phyloP scores from a whole-genome alignment of 2,888 invertebrate genomes.

The Nematopogon swammerdamellus region DNA sequence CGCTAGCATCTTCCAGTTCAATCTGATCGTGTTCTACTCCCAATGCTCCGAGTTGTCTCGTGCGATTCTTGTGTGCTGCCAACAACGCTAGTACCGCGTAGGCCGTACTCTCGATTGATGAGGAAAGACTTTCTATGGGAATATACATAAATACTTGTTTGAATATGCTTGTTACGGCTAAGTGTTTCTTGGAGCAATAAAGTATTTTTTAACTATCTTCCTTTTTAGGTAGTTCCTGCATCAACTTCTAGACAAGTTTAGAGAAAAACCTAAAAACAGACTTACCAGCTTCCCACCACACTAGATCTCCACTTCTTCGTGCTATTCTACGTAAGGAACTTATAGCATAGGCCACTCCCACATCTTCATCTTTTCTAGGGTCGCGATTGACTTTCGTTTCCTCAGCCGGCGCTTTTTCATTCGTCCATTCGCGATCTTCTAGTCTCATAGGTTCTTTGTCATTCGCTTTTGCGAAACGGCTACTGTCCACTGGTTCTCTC shows the following conservation, averaged over 20 bases:
- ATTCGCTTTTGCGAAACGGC: conserved; percentile 7
- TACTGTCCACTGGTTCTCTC: conserved; percentile 10
- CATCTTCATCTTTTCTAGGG: no score
- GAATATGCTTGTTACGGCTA: no score
- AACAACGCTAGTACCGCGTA: conserved; percentile 61
- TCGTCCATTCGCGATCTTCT: not conserved
- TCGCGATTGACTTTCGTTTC: no score
- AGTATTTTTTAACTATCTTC: no score
- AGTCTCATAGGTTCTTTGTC: no score
- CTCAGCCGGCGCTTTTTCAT: not conserved
- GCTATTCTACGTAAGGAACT: conserved; percentile 19
- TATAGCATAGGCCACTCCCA: no score
- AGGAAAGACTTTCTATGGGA: conserved; percentile 48
- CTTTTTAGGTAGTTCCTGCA: no score
- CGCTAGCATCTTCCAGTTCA: conserved; percentile 39
- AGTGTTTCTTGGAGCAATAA: no score
- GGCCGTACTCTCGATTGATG: conserved; percentile 66
- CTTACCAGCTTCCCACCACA: conserved; percentile 78
- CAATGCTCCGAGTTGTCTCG: not conserved
- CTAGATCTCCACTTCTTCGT: conserved; percentile 48
- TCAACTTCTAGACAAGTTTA: no score
- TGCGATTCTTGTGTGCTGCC: not conserved
- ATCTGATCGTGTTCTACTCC: no score
- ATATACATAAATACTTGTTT: no score
- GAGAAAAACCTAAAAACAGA: no score